A percentile compares a stretch with the other conserved stretches of the same genome.
These are phyloP conservation scores for Isaurus tuberculatus DNA, from an alignment of 92 coral and sea anemone genomes.

Conservation along the genomic window DNA sequence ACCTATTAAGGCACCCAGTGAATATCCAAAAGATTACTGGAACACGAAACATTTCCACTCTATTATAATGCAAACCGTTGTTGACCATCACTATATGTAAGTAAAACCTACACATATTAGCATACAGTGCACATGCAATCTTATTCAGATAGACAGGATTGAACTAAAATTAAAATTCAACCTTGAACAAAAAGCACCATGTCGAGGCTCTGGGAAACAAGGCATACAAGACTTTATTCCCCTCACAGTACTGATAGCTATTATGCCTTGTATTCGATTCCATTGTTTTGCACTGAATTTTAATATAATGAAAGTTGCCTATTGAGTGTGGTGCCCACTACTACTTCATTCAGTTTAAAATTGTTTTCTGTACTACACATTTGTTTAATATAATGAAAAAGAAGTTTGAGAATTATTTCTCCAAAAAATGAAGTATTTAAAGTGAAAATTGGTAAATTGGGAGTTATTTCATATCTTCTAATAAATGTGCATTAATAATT, in stretches of 20 bases:
- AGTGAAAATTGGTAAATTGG: neutral
- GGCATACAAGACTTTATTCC: conserved; percentile 3
- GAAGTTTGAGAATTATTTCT: neutral
- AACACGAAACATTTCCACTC: conserved; percentile 11
- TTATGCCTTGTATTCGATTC: neutral
- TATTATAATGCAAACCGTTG: neutral
- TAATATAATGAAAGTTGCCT: neutral
- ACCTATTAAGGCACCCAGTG: neutral
- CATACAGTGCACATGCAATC: conserved; percentile 2
- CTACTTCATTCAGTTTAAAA: neutral
- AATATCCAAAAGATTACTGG: conserved; percentile 2
- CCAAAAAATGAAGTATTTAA: neutral
- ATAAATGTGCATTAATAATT: conserved; percentile 7
- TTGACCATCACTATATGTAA: conserved; percentile 4
- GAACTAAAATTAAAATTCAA: neutral
- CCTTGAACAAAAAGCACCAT: conserved; percentile 3
- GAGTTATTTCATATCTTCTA: neutral
- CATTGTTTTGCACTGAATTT: neutral
- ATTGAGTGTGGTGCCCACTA: conserved; percentile 10
- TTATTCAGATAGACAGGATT: neutral
- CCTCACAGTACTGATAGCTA: conserved; percentile 12
- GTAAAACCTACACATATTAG: conserved; percentile 3
- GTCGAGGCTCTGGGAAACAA: neutral
- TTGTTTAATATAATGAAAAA: neutral
- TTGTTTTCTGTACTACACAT: conserved; percentile 7